These are phyloP conservation scores for Piscicola geometra DNA, from an alignment of 2,888 invertebrate genomes.

Conservation along the genomic window DNA sequence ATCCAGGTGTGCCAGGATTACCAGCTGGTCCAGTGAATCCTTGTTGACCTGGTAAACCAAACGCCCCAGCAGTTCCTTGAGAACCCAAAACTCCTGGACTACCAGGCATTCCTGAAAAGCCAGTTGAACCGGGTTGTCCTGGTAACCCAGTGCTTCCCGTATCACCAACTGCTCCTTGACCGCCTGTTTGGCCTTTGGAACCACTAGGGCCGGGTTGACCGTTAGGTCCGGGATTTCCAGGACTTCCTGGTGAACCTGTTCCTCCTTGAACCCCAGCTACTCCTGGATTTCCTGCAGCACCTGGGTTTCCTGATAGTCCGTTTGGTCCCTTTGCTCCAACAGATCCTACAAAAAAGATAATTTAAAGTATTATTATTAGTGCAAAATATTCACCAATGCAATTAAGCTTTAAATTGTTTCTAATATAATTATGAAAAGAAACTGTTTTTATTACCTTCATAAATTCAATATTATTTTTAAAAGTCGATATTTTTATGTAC, in stretches of 20 bases:
- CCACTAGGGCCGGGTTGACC: slow-evolving; percentile 9
- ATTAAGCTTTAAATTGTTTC: no score
- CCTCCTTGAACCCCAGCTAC: not conserved
- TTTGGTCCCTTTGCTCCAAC: not conserved
- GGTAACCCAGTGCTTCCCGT: slow-evolving; percentile 4
- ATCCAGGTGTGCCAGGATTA: slow-evolving; percentile 29
- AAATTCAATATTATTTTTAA: no score
- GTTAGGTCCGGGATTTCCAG: slow-evolving; percentile 33
- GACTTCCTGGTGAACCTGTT: slow-evolving; percentile 26
- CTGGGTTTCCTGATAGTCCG: slow-evolving; percentile 1
- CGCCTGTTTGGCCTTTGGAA: not conserved
- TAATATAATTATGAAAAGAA: no score
- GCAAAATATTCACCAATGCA: no score
- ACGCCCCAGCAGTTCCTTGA: not conserved
- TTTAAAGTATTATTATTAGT: no score
- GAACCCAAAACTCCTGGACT: not conserved
- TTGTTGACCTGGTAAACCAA: slow-evolving; percentile 16
- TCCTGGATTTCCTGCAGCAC: slow-evolving; percentile 8
- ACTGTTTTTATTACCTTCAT: no score
- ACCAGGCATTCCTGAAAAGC: slow-evolving; percentile 27
- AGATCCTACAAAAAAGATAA: not conserved
- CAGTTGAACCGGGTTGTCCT: slow-evolving; percentile 32
- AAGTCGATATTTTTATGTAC: no score
- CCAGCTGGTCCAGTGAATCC: slow-evolving; percentile 34
- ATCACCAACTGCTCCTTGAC: not conserved